phyloP scores from a whole-genome alignment of 35 echinoderm and acorn worm genomes.

The Hemicentrotus pulcherrimus region DNA sequence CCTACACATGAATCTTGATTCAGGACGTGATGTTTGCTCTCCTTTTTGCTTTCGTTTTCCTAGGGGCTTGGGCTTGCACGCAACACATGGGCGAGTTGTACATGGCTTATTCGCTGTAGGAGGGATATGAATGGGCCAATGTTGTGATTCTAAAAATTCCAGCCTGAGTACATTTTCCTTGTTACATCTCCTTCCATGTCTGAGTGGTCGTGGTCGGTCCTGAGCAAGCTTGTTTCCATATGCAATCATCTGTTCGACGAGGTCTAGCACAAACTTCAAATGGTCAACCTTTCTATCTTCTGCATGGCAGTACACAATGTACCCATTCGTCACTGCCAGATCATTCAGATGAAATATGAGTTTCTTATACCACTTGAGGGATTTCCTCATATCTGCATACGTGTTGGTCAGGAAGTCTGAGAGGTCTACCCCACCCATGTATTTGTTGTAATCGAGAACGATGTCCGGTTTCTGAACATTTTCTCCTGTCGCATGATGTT shows the following conservation, averaged over 20 bases:
- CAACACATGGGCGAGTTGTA: not conserved
- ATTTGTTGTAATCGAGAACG: not conserved
- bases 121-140: not conserved
- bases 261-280: not conserved
- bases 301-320: slow-evolving; percentile 33
- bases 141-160: not conserved
- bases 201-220: not conserved
- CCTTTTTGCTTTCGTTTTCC: not conserved
- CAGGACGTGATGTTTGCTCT: not conserved
- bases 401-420: slow-evolving; percentile 36
- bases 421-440: slow-evolving; percentile 57
- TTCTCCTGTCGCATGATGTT: not conserved
- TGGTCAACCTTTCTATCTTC: not conserved
- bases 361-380: slow-evolving; percentile 62
- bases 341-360: slow-evolving; percentile 54
- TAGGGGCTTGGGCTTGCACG: not conserved
- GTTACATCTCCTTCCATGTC: not conserved
- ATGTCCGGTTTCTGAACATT: slow-evolving; percentile 30
- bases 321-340: slow-evolving; percentile 45
- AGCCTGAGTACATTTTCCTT: not conserved
- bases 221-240: too few relatives aligned
- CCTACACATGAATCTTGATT: not conserved
- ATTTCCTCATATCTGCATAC: slow-evolving; percentile 25
- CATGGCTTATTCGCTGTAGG: not conserved
- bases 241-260: not conserved